phyloP scores from a whole-genome alignment of 1,140 invertebrate species.

The Brachionus calyciflorus region DNA sequence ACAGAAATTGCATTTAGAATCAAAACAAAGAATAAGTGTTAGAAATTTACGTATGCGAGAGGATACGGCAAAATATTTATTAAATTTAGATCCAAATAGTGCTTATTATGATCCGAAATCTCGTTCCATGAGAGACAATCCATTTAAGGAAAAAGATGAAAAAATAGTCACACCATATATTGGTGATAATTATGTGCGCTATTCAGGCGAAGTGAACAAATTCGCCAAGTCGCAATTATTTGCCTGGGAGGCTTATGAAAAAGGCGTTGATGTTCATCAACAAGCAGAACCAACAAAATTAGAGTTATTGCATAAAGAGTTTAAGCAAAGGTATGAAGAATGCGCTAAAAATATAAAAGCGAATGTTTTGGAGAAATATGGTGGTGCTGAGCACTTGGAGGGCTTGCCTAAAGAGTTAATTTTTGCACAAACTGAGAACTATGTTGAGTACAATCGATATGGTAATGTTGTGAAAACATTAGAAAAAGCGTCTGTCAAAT shows the following conservation, averaged over 20 bases:
- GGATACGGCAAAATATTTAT: conserved; percentile 95
- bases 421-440: conserved; percentile 68
- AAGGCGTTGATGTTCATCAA: conserved; percentile 86
- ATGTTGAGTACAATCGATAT: conserved; percentile 89
- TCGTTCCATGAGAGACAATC: conserved; percentile 96
- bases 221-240: conserved; percentile 90
- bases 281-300: conserved; percentile 95
- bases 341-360: conserved; percentile 74
- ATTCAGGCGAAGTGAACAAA: conserved; percentile 83
- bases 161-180: conserved; percentile 65
- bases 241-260: conserved; percentile 93
- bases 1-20: conserved; percentile 79
- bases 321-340: conserved; percentile 80
- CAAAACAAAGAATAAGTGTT: conserved; percentile 94
- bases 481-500: conserved; percentile 79
- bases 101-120: conserved; percentile 99
- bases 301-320: conserved; percentile 84
- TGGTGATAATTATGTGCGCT: conserved; percentile 93
- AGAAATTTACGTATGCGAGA: conserved; percentile 94
- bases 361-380: conserved; percentile 79
- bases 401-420: conserved; percentile 66
- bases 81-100: conserved; percentile 92
- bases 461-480: conserved; percentile 81
- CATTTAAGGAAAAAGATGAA: conserved; percentile 63
- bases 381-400: conserved; percentile 84